These are phyloP conservation scores for Oasisia sp. DNA, from an alignment of 2,888 invertebrate genomes.

Conservation along the genomic window DNA sequence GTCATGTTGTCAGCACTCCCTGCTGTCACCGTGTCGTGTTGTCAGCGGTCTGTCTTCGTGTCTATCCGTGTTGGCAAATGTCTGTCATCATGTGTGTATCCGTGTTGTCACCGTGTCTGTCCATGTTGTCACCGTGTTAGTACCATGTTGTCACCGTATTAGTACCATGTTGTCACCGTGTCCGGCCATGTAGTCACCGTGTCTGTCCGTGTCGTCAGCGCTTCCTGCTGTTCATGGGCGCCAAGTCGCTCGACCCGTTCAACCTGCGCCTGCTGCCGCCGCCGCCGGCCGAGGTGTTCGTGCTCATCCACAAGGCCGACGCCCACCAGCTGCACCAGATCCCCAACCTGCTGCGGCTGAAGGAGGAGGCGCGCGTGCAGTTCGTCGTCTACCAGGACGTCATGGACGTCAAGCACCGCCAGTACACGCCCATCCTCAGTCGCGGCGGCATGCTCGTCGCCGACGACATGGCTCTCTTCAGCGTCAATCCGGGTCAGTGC, in stretches of 20 bases:
- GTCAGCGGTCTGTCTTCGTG: too few relatives aligned
- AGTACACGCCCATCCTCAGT: constrained; percentile 32
- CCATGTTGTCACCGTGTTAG: neutral
- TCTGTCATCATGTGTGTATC: too few relatives aligned
- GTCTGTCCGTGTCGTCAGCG: constrained; percentile 28
- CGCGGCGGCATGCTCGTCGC: constrained; percentile 36
- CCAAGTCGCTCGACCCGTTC: constrained; percentile 38
- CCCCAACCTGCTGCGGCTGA: constrained; percentile 40
- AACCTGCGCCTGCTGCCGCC: constrained; percentile 32
- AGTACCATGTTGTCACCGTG: too few relatives aligned
- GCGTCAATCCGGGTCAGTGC: constrained; percentile 32
- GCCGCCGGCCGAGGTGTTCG: constrained; percentile 31
- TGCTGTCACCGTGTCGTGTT: too few relatives aligned
- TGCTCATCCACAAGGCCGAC: constrained; percentile 37
- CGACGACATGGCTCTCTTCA: constrained; percentile 35
- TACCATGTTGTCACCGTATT: too few relatives aligned
- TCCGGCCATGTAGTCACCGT: too few relatives aligned
- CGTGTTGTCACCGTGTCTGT: too few relatives aligned
- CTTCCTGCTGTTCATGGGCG: constrained; percentile 37
- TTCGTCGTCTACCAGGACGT: constrained; percentile 37
- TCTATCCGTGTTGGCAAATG: too few relatives aligned
- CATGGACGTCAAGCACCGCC: constrained; percentile 37
- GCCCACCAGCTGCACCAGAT: constrained; percentile 30
- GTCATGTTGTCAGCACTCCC: too few relatives aligned
- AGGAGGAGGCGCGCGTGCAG: constrained; percentile 36